Percentiles rank a stretch among this genome's conserved stretches.
These are phyloP conservation scores for Limanda limanda DNA, from an alignment of 2,113 vertebrate species.

Conservation along the genomic window DNA sequence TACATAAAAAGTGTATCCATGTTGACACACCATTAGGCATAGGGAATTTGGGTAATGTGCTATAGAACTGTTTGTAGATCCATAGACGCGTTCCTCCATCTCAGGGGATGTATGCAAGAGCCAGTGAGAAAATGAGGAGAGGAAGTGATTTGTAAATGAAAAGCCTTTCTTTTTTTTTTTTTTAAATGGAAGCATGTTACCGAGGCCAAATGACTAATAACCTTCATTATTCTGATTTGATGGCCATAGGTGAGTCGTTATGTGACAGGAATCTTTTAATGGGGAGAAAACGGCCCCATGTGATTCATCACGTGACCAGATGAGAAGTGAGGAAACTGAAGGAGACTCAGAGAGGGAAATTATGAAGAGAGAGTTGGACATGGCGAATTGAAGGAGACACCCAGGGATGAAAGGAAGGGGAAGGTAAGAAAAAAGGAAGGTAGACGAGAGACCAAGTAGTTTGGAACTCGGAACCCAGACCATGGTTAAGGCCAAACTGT, in stretches of 20 bases:
- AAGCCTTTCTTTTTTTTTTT: conserved; percentile 7
- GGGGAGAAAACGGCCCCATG: conserved; percentile 24
- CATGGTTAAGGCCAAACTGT: no score
- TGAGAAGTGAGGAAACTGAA: neutral
- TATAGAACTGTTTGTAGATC: conserved; percentile 46
- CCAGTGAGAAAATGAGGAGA: conserved; percentile 24
- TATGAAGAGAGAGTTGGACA: neutral
- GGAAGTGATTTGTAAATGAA: conserved; percentile 1
- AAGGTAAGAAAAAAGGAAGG: neutral
- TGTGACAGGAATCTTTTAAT: conserved; percentile 37
- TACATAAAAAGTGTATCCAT: conserved; percentile 64
- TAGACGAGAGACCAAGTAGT: neutral
- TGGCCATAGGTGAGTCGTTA: conserved; percentile 46
- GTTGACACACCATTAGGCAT: conserved; percentile 73
- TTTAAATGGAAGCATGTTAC: conserved; percentile 16
- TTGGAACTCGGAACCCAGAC: neutral
- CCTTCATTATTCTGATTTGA: conserved; percentile 67
- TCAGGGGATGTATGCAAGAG: conserved; percentile 21
- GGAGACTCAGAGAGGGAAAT: neutral
- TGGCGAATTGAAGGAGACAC: neutral
- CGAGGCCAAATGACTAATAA: conserved; percentile 46
- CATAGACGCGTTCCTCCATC: conserved; percentile 12
- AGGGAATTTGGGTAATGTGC: conserved; percentile 69
- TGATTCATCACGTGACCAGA: conserved; percentile 33
- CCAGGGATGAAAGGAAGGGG: conserved; percentile 1